A percentile compares a stretch with the other conserved stretches of the same genome.
Evolutionary conservation across 2,888 invertebrate species (phyloP).

Genomic region (Cylindroiulus punctatus): DNA sequence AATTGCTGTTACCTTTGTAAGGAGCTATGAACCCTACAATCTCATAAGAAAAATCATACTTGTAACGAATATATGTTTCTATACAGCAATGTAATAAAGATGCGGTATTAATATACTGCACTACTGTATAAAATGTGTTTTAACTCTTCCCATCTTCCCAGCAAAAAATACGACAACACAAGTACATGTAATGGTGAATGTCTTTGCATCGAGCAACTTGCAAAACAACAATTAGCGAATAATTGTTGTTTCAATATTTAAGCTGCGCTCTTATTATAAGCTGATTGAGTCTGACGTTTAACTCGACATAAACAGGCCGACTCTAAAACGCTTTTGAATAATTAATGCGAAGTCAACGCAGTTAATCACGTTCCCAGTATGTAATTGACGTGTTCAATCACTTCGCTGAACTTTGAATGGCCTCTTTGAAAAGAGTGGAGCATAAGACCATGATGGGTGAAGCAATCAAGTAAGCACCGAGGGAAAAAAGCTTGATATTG

Average conservation of each 20-base stretch:
- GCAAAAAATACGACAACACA: too few relatives aligned
- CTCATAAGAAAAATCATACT: too few relatives aligned
- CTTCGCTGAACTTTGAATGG: background rate
- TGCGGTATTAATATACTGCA: too few relatives aligned
- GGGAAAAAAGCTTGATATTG: background rate
- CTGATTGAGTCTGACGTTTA: background rate
- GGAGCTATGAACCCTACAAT: too few relatives aligned
- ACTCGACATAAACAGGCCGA: background rate
- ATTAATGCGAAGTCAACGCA: slow-evolving; percentile 11
- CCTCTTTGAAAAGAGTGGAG: slow-evolving; percentile 12
- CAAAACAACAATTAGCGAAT: background rate
- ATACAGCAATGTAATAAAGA: too few relatives aligned
- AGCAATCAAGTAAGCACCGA: background rate
- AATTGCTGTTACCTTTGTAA: too few relatives aligned
- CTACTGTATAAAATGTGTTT: too few relatives aligned
- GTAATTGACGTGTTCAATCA: slow-evolving; percentile 26
- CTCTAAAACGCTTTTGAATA: background rate
- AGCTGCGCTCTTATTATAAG: background rate
- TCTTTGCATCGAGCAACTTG: background rate
- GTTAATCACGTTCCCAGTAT: background rate
- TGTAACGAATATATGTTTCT: too few relatives aligned
- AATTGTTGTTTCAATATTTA: slow-evolving; percentile 19
- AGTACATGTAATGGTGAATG: background rate
- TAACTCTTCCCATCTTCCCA: too few relatives aligned
- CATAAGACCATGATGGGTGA: background rate